phyloP scores from a whole-genome alignment of 2,797 vertebrate species.

The Micromesistius poutassou region DNA sequence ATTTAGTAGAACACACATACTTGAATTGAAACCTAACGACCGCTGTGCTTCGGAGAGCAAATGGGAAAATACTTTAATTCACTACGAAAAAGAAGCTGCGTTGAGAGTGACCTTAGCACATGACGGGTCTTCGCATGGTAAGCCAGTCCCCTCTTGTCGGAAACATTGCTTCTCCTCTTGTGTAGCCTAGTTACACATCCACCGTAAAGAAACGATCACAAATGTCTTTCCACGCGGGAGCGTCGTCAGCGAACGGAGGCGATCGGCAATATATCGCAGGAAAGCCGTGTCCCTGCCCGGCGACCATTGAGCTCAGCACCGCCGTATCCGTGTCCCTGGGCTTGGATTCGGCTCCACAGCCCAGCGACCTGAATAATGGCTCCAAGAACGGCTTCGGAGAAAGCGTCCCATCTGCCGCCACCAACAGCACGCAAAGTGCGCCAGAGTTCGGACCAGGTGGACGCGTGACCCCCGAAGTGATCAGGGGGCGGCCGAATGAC shows the following conservation, averaged over 20 bases:
- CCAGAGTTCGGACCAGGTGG: constrained; percentile 14
- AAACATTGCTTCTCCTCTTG: no score
- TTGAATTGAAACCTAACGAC: neutral
- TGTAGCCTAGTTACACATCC: no score
- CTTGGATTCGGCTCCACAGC: constrained; percentile 34
- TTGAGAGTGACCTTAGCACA: no score
- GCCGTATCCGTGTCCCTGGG: constrained; percentile 67
- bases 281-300: constrained; percentile 2
- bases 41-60: neutral
- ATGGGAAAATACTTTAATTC: neutral
- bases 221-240: constrained; percentile 49
- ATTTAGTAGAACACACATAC: neutral
- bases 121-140: no score
- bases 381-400: constrained; percentile 32
- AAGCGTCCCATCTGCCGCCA: neutral
- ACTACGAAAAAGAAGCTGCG: neutral
- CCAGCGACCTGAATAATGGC: constrained; percentile 23
- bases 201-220: neutral
- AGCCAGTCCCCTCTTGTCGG: no score
- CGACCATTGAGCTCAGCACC: constrained; percentile 48
- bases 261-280: no score
- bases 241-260: neutral
- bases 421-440: constrained; percentile 16
- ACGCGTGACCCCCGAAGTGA: constrained; percentile 13
- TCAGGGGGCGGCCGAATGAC: neutral